Percentiles rank a stretch among this genome's conserved stretches.
Evolutionary conservation across 2,113 vertebrate genomes (phyloP).

Genomic region (Forbesichthys papilliferus): DNA sequence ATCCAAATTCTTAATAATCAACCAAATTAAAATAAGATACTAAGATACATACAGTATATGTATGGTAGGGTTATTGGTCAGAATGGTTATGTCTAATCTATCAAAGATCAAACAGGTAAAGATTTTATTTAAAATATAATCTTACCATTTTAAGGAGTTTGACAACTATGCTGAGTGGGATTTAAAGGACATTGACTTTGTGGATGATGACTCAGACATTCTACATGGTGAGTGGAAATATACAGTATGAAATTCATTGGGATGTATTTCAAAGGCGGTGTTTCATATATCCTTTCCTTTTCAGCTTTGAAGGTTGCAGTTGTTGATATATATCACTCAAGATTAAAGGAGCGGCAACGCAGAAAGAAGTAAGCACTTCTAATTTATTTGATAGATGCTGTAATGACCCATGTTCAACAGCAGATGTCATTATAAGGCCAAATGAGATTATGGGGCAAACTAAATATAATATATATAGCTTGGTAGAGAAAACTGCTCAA

Average conservation of each 20-base stretch:
- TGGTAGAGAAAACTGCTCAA: neutral
- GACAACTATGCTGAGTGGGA: conserved; percentile 99
- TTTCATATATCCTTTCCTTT: neutral
- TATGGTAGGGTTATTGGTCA: neutral
- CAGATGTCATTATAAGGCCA: conserved; percentile 48
- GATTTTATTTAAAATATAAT: neutral
- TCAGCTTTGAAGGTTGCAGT: conserved; percentile 96
- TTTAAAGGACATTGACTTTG: conserved; percentile 99
- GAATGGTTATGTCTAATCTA: neutral
- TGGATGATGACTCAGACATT: conserved; percentile 97
- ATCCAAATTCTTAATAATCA: too few species aligned
- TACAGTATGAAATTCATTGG: neutral
- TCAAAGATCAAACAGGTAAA: neutral
- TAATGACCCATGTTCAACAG: conserved; percentile 34
- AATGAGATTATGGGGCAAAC: neutral
- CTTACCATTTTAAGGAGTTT: conserved; percentile 84
- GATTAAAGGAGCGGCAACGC: conserved; percentile 93
- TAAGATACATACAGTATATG: too few species aligned
- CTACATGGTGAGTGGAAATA: conserved; percentile 83
- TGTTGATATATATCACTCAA: conserved; percentile 97
- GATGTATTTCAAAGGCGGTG: neutral
- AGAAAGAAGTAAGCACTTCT: conserved; percentile 91
- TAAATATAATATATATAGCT: neutral
- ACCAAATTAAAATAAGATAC: too few species aligned
- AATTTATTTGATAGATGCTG: conserved; percentile 1